Evolutionary conservation across 2,888 invertebrate genomes (phyloP), one percentile per base, ranked within the genome.

Genomic region (Apotomis capreana): DNA sequence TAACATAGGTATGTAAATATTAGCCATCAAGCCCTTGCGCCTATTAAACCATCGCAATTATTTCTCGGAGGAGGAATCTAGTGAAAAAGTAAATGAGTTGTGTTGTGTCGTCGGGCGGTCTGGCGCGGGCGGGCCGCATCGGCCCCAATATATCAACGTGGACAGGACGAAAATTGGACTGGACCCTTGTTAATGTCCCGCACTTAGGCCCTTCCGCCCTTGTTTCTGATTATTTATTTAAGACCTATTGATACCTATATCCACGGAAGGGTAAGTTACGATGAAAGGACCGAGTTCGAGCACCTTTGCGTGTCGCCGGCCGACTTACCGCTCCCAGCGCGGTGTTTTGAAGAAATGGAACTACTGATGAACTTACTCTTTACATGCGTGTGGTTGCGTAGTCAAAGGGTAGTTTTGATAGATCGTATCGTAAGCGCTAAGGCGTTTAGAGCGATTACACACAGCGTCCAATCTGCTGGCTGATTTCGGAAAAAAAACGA

Each of bases 151-250:
- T 91, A 93, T 92, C 92, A 92, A 90, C 85, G 88, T 84, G 87
- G 92, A 92, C 92, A 92, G 92, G 87, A 90, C 88, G 91, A 92
- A 92, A 93, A 93, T 93, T 92, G 92, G 91, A 90, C 89, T 87
- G 90, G 90, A 92, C 92, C 92, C 92, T 90, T 92, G 92, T 92
- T 92, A 92, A 92, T 91, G 91, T 91, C 87, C 87, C 82, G 84
- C 88, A 90, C 91, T 92, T 91, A 90, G 89, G 86, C 86, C 88
- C 87, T 87, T 87, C 86, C 87, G 85, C 85, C 85, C 87, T 86
- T 87, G 87, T 90, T 88, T 85, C 87, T 89, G 89, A 91, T 91
- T 92, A 91, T 92, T 91, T 89, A 89, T 89, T 91, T 91, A 91
- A 90, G 88, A 88, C 87, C 87, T 89, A 90, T 92, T 88, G 91